Conservation (phyloP, 2,113 vertebrate species). For the Triplophysa siluroides region DNA sequence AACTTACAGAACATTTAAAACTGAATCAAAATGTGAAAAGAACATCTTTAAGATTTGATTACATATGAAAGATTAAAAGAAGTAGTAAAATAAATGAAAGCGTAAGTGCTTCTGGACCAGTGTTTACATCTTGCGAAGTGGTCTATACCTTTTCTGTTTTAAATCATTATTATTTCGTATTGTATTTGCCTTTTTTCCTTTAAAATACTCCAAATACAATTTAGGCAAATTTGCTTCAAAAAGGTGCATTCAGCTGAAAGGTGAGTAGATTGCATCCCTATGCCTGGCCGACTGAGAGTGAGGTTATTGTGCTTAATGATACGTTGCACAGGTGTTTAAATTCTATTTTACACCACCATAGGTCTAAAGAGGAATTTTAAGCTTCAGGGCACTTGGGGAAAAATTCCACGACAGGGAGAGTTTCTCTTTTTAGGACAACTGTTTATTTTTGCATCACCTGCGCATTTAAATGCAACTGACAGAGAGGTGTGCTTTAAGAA, state of each 20-base stretch:
- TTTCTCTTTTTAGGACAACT: conserved; percentile 48
- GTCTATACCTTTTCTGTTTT: no score
- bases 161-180: no score
- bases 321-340: conserved; percentile 40
- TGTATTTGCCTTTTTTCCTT: no score
- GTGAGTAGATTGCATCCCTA: neutral
- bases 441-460: conserved; percentile 56
- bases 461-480: conserved; percentile 56
- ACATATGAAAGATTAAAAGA: no score
- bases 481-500: conserved; percentile 53
- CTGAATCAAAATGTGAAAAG: no score
- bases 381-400: conserved; percentile 46
- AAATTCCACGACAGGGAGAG: conserved; percentile 39
- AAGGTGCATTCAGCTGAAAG: neutral
- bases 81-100: no score
- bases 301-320: neutral
- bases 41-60: no score
- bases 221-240: neutral
- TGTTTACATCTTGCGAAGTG: no score
- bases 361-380: conserved; percentile 48
- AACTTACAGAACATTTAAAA: no score
- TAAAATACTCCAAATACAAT: no score
- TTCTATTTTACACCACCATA: conserved; percentile 35
- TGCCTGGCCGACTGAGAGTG: neutral
- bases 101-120: no score